These are phyloP conservation scores for Actias luna DNA, from an alignment of 2,888 invertebrate species.

Conservation along the genomic window DNA sequence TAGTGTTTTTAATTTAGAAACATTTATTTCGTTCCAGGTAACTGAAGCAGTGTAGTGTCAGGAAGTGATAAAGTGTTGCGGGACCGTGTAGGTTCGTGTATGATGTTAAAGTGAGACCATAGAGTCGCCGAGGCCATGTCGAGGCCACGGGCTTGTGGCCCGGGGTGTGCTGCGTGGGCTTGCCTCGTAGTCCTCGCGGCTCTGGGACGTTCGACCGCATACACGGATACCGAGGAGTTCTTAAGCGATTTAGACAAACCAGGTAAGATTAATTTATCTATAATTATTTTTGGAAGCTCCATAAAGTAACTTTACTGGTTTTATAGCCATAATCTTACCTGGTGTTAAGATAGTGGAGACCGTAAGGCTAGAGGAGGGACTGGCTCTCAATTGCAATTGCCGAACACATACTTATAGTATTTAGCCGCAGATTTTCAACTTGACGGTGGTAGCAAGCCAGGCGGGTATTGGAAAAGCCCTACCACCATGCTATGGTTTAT, in stretches of 20 bases:
- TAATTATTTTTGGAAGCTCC: too few relatives aligned
- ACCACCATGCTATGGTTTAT: too few relatives aligned
- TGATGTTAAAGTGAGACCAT: slow-evolving; percentile 15
- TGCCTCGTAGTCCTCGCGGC: slow-evolving; percentile 73
- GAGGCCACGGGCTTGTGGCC: slow-evolving; percentile 32
- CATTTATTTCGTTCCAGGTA: slow-evolving; percentile 8
- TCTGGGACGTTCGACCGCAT: slow-evolving; percentile 67
- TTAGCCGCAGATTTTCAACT: too few relatives aligned
- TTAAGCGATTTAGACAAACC: slow-evolving; percentile 84
- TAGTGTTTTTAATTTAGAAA: not conserved
- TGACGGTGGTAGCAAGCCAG: too few relatives aligned
- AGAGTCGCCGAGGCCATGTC: slow-evolving; percentile 10
- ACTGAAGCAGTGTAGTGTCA: not conserved
- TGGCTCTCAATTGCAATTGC: too few relatives aligned
- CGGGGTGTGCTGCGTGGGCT: slow-evolving; percentile 62
- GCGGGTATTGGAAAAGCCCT: too few relatives aligned
- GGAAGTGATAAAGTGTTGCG: slow-evolving; percentile 7
- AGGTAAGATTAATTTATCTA: slow-evolving; percentile 66
- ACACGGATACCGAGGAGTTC: slow-evolving; percentile 81
- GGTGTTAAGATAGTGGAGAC: too few relatives aligned
- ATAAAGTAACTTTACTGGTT: too few relatives aligned
- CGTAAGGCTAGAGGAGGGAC: too few relatives aligned
- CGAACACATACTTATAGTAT: too few relatives aligned
- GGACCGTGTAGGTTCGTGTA: not conserved
- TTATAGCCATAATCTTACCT: too few relatives aligned